phyloP scores from a whole-genome alignment of 2,113 vertebrate species.

The Grallaria varia region DNA sequence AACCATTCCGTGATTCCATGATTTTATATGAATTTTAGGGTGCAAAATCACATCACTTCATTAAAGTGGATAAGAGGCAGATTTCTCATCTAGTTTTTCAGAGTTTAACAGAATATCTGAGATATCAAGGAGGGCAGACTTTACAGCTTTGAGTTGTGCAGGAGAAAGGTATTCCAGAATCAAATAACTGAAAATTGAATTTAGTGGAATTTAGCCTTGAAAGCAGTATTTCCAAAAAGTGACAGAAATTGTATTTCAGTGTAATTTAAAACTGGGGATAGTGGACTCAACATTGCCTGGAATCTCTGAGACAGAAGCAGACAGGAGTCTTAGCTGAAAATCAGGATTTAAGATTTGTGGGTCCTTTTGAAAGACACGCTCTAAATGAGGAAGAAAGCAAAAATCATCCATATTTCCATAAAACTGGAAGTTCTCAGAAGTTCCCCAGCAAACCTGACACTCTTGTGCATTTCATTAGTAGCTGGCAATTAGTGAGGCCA shows the following conservation, averaged over 20 bases:
- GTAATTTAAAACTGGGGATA: neutral
- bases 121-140: accelerated
- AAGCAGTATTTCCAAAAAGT: neutral
- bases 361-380: neutral
- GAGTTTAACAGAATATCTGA: neutral
- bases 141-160: neutral
- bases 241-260: neutral
- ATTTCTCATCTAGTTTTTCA: neutral
- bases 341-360: neutral
- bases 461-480: neutral
- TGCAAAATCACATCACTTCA: neutral
- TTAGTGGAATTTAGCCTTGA: neutral
- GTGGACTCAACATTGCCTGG: neutral
- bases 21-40: neutral
- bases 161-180: neutral
- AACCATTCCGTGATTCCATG: neutral
- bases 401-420: neutral
- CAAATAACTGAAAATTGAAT: neutral
- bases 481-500: neutral
- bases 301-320: neutral
- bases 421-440: neutral
- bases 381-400: neutral
- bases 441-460: neutral
- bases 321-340: neutral
- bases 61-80: neutral